These are phyloP conservation scores for Gryllus longicercus DNA, from an alignment of 2,888 invertebrate genomes.

Conservation along the genomic window DNA sequence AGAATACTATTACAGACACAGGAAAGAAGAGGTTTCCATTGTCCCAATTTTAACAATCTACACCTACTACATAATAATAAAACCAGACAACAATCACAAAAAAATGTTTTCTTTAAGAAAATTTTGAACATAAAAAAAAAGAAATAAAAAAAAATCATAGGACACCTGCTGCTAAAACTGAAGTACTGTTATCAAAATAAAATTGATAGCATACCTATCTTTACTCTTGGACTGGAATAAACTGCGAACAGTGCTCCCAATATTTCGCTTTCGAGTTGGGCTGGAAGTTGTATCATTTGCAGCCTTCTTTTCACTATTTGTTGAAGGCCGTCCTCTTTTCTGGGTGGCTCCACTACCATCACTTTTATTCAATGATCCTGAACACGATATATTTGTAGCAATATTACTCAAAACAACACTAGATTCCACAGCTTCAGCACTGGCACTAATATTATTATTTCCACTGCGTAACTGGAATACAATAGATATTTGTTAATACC, in stretches of 20 bases:
- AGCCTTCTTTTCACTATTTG: constrained; percentile 21
- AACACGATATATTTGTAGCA: constrained; percentile 5
- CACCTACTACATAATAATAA: neutral
- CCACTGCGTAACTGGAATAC: constrained; percentile 34
- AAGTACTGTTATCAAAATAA: no score
- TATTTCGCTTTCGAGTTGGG: constrained; percentile 33
- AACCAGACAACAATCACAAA: no score
- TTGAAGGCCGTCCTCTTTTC: constrained; percentile 28
- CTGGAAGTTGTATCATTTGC: constrained; percentile 26
- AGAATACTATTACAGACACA: no score
- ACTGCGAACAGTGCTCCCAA: constrained; percentile 31
- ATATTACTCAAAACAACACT: constrained; percentile 1
- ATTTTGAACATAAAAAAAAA: no score
- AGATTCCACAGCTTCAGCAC: neutral
- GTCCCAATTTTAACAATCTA: no score
- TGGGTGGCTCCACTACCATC: constrained; percentile 26
- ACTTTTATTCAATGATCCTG: constrained; percentile 21
- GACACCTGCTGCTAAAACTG: no score
- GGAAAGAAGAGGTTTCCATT: no score
- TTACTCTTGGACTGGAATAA: constrained; percentile 31
- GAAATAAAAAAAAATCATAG: no score
- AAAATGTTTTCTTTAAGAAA: no score
- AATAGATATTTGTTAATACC: neutral
- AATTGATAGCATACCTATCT: constrained; percentile 24
- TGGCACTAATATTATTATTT: constrained; percentile 34